Evolutionary conservation across 2,888 invertebrate genomes (phyloP).

Genomic region (Machimus rusticus): DNA sequence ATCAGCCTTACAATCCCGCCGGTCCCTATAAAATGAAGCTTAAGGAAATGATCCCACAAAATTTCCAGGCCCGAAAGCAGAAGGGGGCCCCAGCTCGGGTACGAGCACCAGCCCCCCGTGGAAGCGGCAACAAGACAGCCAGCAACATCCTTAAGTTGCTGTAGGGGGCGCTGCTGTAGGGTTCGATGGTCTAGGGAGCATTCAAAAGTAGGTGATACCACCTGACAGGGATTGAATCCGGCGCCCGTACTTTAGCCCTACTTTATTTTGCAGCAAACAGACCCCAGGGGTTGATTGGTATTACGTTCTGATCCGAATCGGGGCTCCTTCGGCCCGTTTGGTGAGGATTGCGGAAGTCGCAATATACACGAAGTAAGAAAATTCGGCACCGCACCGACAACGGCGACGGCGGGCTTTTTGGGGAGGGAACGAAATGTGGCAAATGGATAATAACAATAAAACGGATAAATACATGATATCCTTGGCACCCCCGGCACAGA

Average conservation of each 20-base stretch:
- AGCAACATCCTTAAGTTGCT: not conserved
- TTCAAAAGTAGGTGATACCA: constrained; percentile 17
- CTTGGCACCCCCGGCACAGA: constrained; percentile 1
- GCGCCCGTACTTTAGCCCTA: constrained; percentile 17
- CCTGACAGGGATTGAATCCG: constrained; percentile 18
- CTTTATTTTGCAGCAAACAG: constrained; percentile 29
- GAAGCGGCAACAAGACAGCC: not conserved
- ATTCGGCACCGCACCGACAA: not conserved
- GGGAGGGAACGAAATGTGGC: not conserved
- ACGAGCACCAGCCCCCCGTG: not conserved
- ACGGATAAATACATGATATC: constrained; percentile 38
- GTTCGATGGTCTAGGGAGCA: constrained; percentile 22
- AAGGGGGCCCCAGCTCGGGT: not conserved
- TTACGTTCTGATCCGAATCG: not conserved
- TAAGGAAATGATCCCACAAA: constrained; percentile 38
- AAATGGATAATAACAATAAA: constrained; percentile 39
- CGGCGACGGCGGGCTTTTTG: not conserved
- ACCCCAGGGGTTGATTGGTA: constrained; percentile 38
- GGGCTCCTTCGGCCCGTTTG: not conserved
- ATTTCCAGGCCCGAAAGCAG: not conserved
- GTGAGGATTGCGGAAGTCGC: not conserved
- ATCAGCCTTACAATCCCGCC: constrained; percentile 12
- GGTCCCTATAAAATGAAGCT: constrained; percentile 32
- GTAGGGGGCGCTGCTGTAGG: not conserved
- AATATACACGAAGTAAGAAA: not conserved